A percentile compares a stretch with the other conserved stretches of the same genome.
phyloP scores from a whole-genome alignment of 1,140 invertebrate species.

The Drosophila lowei region DNA sequence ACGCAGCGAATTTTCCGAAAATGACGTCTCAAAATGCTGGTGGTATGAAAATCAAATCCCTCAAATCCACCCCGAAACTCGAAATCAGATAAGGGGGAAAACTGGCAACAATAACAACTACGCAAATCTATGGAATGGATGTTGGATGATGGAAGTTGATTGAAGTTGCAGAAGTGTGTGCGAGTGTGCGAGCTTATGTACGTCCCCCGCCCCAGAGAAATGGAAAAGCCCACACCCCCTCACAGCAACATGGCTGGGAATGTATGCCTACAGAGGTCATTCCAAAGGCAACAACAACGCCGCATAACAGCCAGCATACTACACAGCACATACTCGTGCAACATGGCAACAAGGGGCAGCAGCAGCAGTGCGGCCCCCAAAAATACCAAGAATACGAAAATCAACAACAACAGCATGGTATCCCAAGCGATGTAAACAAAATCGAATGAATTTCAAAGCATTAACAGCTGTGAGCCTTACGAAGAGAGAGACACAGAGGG shows the following conservation, averaged over 20 bases:
- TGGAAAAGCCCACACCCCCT: constrained; percentile 9
- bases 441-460: constrained; percentile 49
- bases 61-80: constrained; percentile 68
- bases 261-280: constrained; percentile 78
- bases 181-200: neutral
- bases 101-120: constrained; percentile 33
- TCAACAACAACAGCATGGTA: constrained; percentile 43
- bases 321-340: constrained; percentile 35
- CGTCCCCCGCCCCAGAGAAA: constrained; percentile 5
- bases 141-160: constrained; percentile 49
- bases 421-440: constrained; percentile 68
- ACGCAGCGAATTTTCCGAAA: constrained; percentile 61
- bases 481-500: constrained; percentile 14
- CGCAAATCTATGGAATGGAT: constrained; percentile 56
- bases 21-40: constrained; percentile 57
- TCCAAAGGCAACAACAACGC: constrained; percentile 82
- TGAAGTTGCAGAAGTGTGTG: constrained; percentile 45
- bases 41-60: constrained; percentile 55
- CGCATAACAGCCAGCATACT: constrained; percentile 57
- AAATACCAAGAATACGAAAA: constrained; percentile 24
- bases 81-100: constrained; percentile 6
- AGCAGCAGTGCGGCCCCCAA: constrained; percentile 5
- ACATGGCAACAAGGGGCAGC: constrained; percentile 32
- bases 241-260: neutral
- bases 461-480: constrained; percentile 61